Percentiles rank a stretch among this genome's conserved stretches.
phyloP scores from a whole-genome alignment of 2,888 invertebrate genomes.

The Hypomecis punctinalis region DNA sequence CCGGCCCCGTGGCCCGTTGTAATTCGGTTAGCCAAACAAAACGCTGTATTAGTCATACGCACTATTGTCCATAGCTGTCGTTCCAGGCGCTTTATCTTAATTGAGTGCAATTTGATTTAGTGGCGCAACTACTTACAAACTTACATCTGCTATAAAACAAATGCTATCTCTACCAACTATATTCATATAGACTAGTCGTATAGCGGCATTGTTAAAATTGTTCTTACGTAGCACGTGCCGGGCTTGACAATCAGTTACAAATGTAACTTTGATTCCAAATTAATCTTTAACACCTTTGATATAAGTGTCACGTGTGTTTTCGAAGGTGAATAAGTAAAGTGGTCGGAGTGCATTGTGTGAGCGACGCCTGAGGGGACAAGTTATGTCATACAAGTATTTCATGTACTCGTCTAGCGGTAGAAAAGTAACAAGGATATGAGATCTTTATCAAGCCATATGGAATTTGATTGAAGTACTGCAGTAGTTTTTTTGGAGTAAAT shows the following conservation, averaged over 20 bases:
- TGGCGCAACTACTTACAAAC: conserved; percentile 63
- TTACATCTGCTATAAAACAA: conserved; percentile 50
- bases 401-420: conserved; percentile 69
- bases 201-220: conserved; percentile 55
- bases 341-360: conserved; percentile 63
- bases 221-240: conserved; percentile 54
- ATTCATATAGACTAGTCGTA: conserved; percentile 45
- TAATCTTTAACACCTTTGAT: conserved; percentile 21
- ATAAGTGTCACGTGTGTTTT: conserved; percentile 22
- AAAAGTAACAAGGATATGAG: conserved; percentile 81
- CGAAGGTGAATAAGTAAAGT: conserved; percentile 34
- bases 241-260: conserved; percentile 32
- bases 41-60: conserved; percentile 76
- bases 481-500: conserved; percentile 49
- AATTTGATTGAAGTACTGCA: conserved; percentile 65
- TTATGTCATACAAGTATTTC: conserved; percentile 77
- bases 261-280: conserved; percentile 17
- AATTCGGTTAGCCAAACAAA: conserved; percentile 79
- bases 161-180: conserved; percentile 47
- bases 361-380: conserved; percentile 74
- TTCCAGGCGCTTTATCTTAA: conserved; percentile 80
- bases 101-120: conserved; percentile 83
- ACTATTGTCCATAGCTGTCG: conserved; percentile 78
- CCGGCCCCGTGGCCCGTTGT: conserved; percentile 60
- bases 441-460: conserved; percentile 68